Percentiles rank a stretch among this genome's conserved stretches.
These are phyloP conservation scores for Phoebastria nigripes DNA, from an alignment of 2,797 vertebrate species.

Conservation along the genomic window DNA sequence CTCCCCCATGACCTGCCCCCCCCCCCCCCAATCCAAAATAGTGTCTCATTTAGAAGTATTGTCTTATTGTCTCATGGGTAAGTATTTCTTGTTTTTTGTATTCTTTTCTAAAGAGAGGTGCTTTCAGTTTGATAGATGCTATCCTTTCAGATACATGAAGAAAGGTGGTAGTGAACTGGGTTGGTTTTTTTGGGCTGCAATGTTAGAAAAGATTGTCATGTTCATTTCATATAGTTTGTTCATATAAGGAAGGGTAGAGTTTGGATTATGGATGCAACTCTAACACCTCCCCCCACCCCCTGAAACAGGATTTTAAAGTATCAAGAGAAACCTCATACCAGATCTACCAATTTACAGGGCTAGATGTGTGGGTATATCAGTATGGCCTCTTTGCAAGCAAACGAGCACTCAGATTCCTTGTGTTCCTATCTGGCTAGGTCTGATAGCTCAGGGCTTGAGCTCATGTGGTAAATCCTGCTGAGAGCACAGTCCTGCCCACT, in stretches of 20 bases:
- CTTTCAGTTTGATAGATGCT: neutral
- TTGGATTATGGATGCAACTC: neutral
- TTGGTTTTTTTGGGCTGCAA: neutral
- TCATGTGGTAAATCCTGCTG: neutral
- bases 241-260: neutral
- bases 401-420: accelerated
- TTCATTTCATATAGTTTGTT: neutral
- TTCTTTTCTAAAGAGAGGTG: neutral
- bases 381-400: neutral
- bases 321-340: neutral
- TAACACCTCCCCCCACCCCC: neutral
- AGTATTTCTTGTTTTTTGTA: neutral
- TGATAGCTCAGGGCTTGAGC: neutral
- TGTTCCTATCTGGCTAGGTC: neutral
- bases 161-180: neutral
- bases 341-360: neutral
- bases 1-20: neutral
- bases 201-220: neutral
- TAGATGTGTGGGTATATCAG: neutral
- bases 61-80: neutral
- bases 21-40: neutral
- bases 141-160: neutral
- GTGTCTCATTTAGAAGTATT: neutral
- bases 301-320: neutral
- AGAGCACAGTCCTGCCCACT: neutral